Evolutionary conservation across 2,797 vertebrate genomes (phyloP).

Genomic region (Cyprinodon diabolis): DNA sequence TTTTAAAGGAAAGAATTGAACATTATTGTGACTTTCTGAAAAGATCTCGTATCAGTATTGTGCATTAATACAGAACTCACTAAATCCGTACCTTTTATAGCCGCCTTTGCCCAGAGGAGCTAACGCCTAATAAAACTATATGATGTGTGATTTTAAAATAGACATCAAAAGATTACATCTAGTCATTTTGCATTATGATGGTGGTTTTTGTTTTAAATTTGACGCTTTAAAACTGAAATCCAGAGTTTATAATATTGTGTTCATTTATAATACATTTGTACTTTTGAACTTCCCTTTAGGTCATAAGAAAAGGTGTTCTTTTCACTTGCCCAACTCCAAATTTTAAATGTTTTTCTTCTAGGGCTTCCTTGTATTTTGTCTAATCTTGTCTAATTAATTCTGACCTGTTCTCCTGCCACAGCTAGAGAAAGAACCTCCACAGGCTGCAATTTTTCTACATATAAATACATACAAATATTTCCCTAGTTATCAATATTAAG

Average conservation of each 20-base stretch:
- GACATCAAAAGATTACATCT: neutral
- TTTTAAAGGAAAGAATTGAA: too few species aligned
- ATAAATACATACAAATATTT: too few species aligned
- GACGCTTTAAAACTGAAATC: too few species aligned
- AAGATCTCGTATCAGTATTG: too few species aligned
- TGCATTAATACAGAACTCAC: too few species aligned
- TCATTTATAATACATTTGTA: neutral
- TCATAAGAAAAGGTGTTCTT: neutral
- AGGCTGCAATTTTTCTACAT: too few species aligned
- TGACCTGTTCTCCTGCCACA: neutral
- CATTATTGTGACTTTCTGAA: too few species aligned
- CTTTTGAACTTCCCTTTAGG: neutral
- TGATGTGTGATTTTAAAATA: neutral
- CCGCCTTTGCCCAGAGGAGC: neutral
- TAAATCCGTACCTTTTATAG: neutral
- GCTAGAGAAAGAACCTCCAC: too few species aligned
- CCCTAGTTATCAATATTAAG: too few species aligned
- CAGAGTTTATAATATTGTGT: neutral
- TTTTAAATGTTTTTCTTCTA: neutral
- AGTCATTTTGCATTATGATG: neutral
- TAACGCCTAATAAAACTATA: neutral
- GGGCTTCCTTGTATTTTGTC: neutral
- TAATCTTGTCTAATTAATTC: neutral
- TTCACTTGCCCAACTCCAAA: neutral
- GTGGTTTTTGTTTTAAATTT: too few species aligned